Percentiles rank a stretch among this genome's conserved stretches.
Conservation (phyloP, 2,888 invertebrate genomes). For the Hirtodrosophila cameraria region DNA sequence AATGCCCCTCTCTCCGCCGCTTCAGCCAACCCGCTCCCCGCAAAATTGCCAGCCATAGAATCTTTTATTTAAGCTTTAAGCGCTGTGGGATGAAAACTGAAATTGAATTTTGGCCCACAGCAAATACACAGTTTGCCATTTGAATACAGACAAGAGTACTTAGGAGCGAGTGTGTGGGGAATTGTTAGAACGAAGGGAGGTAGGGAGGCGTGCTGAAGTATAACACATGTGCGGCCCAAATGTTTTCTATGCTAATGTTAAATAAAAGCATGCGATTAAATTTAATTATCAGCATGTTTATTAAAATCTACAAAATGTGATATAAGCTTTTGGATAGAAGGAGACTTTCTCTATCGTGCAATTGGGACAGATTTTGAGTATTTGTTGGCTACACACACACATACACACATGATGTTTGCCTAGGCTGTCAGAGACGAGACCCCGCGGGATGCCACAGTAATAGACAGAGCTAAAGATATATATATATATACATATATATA, state of each 20-base stretch:
- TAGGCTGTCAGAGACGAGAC: conserved; percentile 21
- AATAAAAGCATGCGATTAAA: conserved; percentile 73
- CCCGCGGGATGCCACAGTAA: conserved; percentile 45
- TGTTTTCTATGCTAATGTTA: conserved; percentile 61
- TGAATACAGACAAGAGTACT: not conserved
- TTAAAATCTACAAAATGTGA: conserved; percentile 72
- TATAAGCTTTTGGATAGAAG: conserved; percentile 34
- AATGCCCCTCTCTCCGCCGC: too few relatives aligned
- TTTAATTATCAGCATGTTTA: conserved; percentile 77
- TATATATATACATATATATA: conserved; percentile 5
- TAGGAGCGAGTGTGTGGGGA: too few relatives aligned
- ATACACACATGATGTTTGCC: conserved; percentile 31
- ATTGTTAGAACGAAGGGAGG: too few relatives aligned
- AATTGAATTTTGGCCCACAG: conserved; percentile 69
- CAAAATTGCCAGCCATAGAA: conserved; percentile 2
- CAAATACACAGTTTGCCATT: conserved; percentile 61
- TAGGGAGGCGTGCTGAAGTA: not conserved
- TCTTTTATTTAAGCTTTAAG: conserved; percentile 27
- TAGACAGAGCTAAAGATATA: not conserved
- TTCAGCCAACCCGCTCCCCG: too few relatives aligned
- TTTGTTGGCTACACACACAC: conserved; percentile 27
- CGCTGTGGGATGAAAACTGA: conserved; percentile 45
- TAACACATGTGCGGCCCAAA: conserved; percentile 16
- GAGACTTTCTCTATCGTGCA: conserved; percentile 50
- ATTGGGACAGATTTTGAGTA: conserved; percentile 72